Percentiles rank a stretch among this genome's conserved stretches.
phyloP scores from a whole-genome alignment of 1,140 invertebrate species.

The Orius laevigatus region DNA sequence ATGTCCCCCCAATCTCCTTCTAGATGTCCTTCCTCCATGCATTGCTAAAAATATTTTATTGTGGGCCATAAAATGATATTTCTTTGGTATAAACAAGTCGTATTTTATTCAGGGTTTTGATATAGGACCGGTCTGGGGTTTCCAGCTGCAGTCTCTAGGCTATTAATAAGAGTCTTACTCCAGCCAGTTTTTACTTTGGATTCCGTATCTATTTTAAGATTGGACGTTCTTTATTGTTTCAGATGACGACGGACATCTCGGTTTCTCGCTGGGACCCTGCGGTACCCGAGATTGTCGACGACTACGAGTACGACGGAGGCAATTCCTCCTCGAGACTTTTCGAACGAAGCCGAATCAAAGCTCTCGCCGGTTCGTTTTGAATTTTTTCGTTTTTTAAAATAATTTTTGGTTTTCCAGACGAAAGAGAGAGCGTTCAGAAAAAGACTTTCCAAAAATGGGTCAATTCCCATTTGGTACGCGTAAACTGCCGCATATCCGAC shows the following conservation, averaged over 20 bases:
- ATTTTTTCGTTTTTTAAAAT: neutral
- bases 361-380: slow-evolving; percentile 69
- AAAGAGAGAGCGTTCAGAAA: slow-evolving; percentile 98
- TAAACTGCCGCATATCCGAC: slow-evolving; percentile 86
- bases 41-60: too few species aligned
- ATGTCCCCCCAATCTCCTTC: too few species aligned
- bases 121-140: too few species aligned
- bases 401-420: slow-evolving; percentile 50
- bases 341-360: slow-evolving; percentile 96
- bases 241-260: slow-evolving; percentile 95
- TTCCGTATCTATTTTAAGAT: neutral
- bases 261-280: slow-evolving; percentile 86
- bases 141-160: too few species aligned
- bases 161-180: too few species aligned
- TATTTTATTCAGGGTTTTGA: too few species aligned
- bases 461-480: slow-evolving; percentile 94
- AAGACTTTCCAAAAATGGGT: slow-evolving; percentile 99
- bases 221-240: neutral
- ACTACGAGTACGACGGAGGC: slow-evolving; percentile 97
- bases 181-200: too few species aligned
- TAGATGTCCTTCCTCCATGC: too few species aligned
- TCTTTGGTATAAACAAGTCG: too few species aligned
- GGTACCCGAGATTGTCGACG: slow-evolving; percentile 73
- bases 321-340: slow-evolving; percentile 96
- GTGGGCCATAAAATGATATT: too few species aligned